These are phyloP conservation scores for Anguilla obscura DNA, from an alignment of 2,797 vertebrate species.

Conservation along the genomic window DNA sequence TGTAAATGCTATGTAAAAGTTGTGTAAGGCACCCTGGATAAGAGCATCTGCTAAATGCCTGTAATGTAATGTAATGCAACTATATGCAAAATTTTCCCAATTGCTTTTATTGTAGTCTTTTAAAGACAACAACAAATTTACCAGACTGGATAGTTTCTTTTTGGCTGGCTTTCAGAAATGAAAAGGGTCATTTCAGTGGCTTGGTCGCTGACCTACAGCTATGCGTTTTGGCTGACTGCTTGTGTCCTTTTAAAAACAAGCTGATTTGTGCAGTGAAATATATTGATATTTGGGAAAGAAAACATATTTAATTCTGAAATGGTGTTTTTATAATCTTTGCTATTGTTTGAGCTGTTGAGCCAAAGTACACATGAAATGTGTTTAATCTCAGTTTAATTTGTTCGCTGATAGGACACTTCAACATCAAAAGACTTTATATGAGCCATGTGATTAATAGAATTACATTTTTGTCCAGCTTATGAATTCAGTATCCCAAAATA, in stretches of 20 bases:
- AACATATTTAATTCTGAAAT: neutral
- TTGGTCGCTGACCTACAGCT: constrained; percentile 4
- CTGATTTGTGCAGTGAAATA: neutral
- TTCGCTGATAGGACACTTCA: neutral
- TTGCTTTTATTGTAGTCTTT: neutral
- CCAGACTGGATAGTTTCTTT: neutral
- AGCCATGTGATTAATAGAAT: neutral
- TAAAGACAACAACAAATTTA: neutral
- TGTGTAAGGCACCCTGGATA: too few relatives aligned
- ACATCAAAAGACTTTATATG: neutral
- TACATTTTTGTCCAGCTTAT: constrained; percentile 1
- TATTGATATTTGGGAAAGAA: constrained; percentile 5
- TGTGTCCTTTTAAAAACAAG: constrained; percentile 3
- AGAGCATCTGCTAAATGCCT: too few relatives aligned
- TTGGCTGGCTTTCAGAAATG: constrained; percentile 1
- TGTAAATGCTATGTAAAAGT: too few relatives aligned
- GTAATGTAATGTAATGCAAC: too few relatives aligned
- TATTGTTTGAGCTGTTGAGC: neutral
- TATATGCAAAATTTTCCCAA: neutral
- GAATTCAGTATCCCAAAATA: neutral
- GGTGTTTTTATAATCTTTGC: constrained; percentile 12
- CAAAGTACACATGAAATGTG: constrained; percentile 11
- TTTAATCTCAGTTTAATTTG: neutral
- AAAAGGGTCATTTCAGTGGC: constrained; percentile 22
- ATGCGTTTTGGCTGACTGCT: neutral